Conservation (phyloP, 2,113 vertebrate species). For the Hippopotamus amphibius region DNA sequence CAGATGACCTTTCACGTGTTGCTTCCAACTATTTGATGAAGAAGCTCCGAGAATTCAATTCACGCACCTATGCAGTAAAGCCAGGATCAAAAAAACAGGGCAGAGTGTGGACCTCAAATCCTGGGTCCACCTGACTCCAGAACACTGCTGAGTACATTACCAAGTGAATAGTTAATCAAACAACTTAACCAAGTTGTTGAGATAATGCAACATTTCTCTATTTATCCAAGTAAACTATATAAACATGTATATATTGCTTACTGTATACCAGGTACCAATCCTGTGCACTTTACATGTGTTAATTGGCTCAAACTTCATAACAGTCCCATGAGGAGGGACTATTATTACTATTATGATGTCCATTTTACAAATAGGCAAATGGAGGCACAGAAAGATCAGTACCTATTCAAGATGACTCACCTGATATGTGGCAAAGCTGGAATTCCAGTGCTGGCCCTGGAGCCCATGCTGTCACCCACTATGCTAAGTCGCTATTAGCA, state of each 20-base stretch:
- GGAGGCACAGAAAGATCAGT: not conserved
- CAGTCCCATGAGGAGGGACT: not conserved
- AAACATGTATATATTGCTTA: not conserved
- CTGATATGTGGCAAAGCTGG: not conserved
- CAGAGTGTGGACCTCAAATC: not conserved
- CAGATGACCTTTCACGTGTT: not conserved
- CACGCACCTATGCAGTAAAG: not conserved
- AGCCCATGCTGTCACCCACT: not conserved
- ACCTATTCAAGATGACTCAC: not conserved
- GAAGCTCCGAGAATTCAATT: not conserved
- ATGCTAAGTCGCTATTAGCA: not conserved
- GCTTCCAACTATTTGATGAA: not conserved
- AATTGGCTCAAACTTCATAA: not conserved
- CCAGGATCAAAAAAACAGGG: not conserved
- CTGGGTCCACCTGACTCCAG: not conserved
- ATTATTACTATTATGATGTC: not conserved
- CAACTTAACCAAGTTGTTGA: not conserved
- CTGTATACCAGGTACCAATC: not conserved
- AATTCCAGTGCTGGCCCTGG: not conserved
- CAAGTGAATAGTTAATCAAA: not conserved
- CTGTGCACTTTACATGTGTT: not conserved
- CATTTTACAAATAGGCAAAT: not conserved
- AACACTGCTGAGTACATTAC: not conserved
- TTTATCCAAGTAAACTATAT: not conserved
- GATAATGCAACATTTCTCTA: not conserved